Base-by-base conservation (phyloP, 2,888 invertebrate species). In the Callinectes sapidus region DNA sequence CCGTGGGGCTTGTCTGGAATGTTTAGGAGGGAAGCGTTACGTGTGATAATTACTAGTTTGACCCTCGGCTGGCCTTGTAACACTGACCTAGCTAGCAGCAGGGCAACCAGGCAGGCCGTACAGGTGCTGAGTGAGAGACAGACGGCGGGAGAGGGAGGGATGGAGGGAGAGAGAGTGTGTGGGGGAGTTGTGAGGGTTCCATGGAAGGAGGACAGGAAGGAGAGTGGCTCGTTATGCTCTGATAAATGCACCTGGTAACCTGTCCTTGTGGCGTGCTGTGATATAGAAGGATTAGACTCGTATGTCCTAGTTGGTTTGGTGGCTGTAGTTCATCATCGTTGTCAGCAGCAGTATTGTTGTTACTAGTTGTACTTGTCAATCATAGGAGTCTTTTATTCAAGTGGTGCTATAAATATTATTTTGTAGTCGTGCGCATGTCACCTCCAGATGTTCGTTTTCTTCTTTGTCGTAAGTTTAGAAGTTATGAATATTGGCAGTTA, bases 201-300 rank as follows among this genome's bases (percentile, higher is more conserved):
- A 10, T 28, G n/a, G 28, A 71, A 5, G 71, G 28, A 23, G 71
- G 71, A n/a, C 16, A 61, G n/a, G 28, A 71, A 71, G 10, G 23
- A 71, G 71, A 71, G 23, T 71, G n/a, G 35, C 13, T 81, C 35
- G 35, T 81, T 81, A 81, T 81, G 81, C 81, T 81, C 81, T 81
- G 35, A 35, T 32, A 81, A 81, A 81, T 81, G 81, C n/a, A 81
- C 81, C 71, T n/a, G 23, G n/a, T 71, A 28, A 71, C 28, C 71
- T 13, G 28, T 28, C 71, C n/a, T 71, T 71, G n/a, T 71, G n/a
- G n/a, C 13, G n/a, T 71, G 71, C 6, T 10, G n/a, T 71, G n/a
- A 28, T n/a, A 71, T 28, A 28, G 71, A 71, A n/a, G 6, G 71
- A 2, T n/a, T 71, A n/a, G n/a, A 61, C 48, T 48, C 71, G 13